Evolutionary conservation across 2,888 invertebrate species (phyloP), one percentile per base, ranked within the genome.

Genomic region (Exocentrus adspersus): DNA sequence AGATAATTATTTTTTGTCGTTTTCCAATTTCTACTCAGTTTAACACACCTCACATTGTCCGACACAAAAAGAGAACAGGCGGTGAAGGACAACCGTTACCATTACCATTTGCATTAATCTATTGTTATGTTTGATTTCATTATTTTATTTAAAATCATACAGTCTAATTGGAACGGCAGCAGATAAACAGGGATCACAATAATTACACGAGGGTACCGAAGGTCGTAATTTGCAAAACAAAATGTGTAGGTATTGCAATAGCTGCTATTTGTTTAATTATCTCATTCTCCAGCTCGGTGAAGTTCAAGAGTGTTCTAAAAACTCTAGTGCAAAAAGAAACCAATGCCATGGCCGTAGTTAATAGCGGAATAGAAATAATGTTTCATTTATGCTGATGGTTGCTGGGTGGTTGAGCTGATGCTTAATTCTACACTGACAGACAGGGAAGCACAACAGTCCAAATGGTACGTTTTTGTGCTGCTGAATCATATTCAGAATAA

Each of bases 31-130:
- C 48, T 60, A 48, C 52, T 62, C 53, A 43, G 53, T 60, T 57
- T 51, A 57, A 64, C 67, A 67, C 64, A 62, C 62, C 63, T 66
- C 60, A 59, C 56, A 66, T 66, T 66, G 62, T 62, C 57, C 51
- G 56, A 16, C 53, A 60, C 57, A 57, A 57, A 57, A 59, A 60
- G 19, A 60, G 62, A 66, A 66, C 62, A 66, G 64, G 51, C 65
- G 57, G 41, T 60, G 65, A 66, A 66, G 65, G 65, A 62, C 60
- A 60, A 60, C 56, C 45, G 45, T 57, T 57, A 32, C 57, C 57
- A 32, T 32, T 57, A 57, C 57, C 45, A 57, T 57, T 46, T 46
- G 57, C 57, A 57, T 30, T 46, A 57, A 32, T 57, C 57, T 46
- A 57, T 57, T 57, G 57, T 54, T 54, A 54, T 46, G 30, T 45